phyloP scores from a whole-genome alignment of 2,888 invertebrate species.

The Cheiracanthium punctorium region DNA sequence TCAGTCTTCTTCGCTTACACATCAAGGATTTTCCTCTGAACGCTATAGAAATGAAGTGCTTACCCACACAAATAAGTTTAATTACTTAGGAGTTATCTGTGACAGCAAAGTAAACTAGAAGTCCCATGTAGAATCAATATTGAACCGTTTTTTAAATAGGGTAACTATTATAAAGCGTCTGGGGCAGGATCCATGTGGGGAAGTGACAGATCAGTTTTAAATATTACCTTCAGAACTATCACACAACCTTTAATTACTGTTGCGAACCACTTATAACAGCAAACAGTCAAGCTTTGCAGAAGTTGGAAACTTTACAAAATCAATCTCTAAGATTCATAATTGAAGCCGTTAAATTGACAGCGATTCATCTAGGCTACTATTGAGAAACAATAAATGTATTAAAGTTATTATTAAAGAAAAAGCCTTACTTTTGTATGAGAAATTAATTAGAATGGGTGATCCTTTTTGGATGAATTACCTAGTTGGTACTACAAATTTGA shows the following conservation, averaged over 20 bases:
- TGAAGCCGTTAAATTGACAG: background rate
- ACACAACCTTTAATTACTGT: background rate
- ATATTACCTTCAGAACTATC: background rate
- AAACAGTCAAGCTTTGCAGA: background rate
- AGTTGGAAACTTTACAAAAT: background rate
- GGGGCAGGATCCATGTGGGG: background rate
- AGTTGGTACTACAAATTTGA: no score
- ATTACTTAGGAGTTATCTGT: background rate
- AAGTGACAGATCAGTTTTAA: constrained; percentile 2
- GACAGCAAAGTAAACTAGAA: background rate
- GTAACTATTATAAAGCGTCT: background rate
- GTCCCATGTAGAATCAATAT: background rate
- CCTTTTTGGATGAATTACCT: background rate
- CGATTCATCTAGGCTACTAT: background rate
- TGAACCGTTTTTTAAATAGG: background rate
- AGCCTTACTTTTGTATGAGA: no score
- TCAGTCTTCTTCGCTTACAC: no score
- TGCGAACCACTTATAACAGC: background rate
- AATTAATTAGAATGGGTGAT: no score
- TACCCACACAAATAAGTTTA: background rate
- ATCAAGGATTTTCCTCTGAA: background rate
- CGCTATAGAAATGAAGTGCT: constrained; percentile 4
- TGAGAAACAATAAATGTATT: background rate
- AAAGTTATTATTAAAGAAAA: background rate
- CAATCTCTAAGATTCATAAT: constrained; percentile 4